Conservation (phyloP, 1,140 invertebrate species). For the Penaeus vannamei region DNA sequence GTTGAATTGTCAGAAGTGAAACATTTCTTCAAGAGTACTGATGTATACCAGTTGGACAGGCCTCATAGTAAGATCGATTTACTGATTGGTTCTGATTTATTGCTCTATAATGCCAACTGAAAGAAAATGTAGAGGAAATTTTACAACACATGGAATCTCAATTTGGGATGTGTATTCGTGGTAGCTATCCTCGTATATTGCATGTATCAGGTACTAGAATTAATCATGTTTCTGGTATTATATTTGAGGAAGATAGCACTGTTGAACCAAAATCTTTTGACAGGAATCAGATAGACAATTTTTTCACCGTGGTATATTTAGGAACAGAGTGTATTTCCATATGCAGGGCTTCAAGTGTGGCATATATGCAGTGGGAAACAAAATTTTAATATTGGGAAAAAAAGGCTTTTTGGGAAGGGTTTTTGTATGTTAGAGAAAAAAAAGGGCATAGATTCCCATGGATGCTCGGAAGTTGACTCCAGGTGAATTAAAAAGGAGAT, state of each 20-base stretch:
- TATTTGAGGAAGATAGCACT: neutral
- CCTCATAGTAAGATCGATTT: neutral
- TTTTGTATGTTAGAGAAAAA: neutral
- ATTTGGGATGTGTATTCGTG: neutral
- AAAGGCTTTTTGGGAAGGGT: neutral
- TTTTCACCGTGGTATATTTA: no score
- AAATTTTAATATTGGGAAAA: neutral
- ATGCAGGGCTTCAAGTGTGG: neutral
- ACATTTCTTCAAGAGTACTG: neutral
- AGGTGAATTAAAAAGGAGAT: no score
- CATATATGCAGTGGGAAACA: neutral
- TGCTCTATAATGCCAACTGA: no score
- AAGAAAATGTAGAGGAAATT: no score
- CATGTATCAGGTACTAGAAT: neutral
- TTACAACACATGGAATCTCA: no score
- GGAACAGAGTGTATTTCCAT: no score
- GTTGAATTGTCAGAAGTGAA: slow-evolving; percentile 13
- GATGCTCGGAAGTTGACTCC: neutral
- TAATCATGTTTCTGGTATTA: neutral
- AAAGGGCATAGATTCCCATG: neutral
- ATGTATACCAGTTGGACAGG: neutral
- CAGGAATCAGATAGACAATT: neutral
- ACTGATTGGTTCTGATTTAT: neutral
- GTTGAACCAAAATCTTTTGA: neutral
- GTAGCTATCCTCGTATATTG: neutral